phyloP scores from a whole-genome alignment of 2,888 invertebrate species.

The Brenthis ino region DNA sequence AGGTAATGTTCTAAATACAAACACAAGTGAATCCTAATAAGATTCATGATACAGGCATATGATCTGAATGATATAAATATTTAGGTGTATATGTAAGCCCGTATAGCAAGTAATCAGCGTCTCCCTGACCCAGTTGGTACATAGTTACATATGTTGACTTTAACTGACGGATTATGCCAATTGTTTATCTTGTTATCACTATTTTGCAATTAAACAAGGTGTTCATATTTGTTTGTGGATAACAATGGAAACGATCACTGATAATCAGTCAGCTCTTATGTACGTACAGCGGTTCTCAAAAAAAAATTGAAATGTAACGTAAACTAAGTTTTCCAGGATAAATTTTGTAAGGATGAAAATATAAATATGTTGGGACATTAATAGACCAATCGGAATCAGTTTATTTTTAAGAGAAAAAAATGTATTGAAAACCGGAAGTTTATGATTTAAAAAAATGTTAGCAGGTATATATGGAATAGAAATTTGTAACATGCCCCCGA shows the following conservation, averaged over 20 bases:
- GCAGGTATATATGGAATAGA: no score
- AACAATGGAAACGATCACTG: conserved; percentile 1
- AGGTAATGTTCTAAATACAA: background rate
- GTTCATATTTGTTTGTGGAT: conserved; percentile 12
- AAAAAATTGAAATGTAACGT: no score
- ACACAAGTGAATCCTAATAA: conserved; percentile 6
- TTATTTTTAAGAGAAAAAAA: no score
- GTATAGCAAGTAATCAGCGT: conserved; percentile 32
- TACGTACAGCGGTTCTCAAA: no score
- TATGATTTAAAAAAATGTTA: no score
- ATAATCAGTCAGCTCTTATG: background rate
- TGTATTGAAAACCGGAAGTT: no score
- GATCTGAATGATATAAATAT: conserved; percentile 29
- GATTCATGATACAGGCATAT: background rate
- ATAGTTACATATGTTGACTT: conserved; percentile 15
- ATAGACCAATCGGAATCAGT: no score
- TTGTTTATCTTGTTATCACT: conserved; percentile 23
- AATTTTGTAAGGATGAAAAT: no score
- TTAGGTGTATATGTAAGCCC: conserved; percentile 23
- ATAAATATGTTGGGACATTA: no score
- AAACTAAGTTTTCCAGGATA: no score
- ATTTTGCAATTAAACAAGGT: conserved; percentile 23
- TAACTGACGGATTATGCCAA: conserved; percentile 23
- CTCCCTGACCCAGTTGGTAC: conserved; percentile 38
- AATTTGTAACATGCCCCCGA: no score